A percentile compares a stretch with the other conserved stretches of the same genome.
phyloP scores from a whole-genome alignment of 92 coral and sea anemone genomes.

The Siderastrea siderea region DNA sequence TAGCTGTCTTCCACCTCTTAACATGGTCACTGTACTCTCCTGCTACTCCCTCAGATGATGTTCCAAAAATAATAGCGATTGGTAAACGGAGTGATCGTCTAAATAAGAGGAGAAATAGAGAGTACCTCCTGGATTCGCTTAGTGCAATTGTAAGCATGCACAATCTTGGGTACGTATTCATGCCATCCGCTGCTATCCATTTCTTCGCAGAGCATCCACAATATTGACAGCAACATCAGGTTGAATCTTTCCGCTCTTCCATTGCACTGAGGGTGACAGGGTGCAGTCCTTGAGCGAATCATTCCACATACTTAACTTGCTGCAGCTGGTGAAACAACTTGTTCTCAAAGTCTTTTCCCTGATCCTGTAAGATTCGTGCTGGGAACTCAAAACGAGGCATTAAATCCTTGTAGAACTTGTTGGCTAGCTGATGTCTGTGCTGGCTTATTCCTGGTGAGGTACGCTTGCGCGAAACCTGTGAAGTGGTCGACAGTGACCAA shows the following conservation, averaged over 20 bases:
- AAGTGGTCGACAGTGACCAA: too few relatives aligned
- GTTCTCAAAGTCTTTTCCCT: too few relatives aligned
- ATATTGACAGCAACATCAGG: constrained; percentile 25
- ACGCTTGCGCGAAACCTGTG: too few relatives aligned
- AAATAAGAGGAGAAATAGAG: neutral
- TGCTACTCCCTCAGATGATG: too few relatives aligned
- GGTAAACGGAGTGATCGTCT: neutral
- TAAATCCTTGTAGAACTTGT: too few relatives aligned
- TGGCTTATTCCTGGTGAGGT: too few relatives aligned
- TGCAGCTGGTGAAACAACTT: too few relatives aligned
- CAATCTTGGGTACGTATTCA: constrained; percentile 45
- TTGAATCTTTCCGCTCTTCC: constrained; percentile 46
- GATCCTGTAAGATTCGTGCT: too few relatives aligned
- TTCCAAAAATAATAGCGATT: constrained; percentile 4
- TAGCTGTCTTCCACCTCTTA: neutral
- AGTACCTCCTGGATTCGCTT: constrained; percentile 15
- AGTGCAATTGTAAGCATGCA: constrained; percentile 66
- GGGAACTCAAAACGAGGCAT: too few relatives aligned
- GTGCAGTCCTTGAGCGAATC: constrained; percentile 58
- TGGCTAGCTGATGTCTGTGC: too few relatives aligned
- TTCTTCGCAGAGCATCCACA: constrained; percentile 52
- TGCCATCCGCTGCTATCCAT: constrained; percentile 70
- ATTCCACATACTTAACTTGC: too few relatives aligned
- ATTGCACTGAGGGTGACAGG: constrained; percentile 66
- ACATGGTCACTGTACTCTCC: too few relatives aligned